Evolutionary conservation across 2,797 vertebrate genomes (phyloP).

Genomic region (Jordanella pulchra): DNA sequence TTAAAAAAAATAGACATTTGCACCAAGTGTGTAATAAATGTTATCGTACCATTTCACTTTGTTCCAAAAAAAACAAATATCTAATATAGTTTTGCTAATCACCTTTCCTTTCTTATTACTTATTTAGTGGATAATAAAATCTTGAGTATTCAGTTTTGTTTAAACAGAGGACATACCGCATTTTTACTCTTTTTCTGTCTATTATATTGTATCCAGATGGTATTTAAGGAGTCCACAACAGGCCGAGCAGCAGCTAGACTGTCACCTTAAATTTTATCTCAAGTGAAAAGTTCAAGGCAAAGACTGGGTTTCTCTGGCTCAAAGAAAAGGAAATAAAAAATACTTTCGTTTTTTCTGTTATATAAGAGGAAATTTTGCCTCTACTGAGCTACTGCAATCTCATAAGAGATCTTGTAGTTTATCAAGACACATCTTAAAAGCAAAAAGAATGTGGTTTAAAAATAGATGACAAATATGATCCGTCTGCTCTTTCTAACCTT

Average conservation of each 20-base stretch:
- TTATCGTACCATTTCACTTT: background rate
- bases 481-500: background rate
- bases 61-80: too few relatives aligned
- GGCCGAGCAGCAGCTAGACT: slow-evolving; percentile 18
- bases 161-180: background rate
- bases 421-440: background rate
- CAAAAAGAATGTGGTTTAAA: slow-evolving; percentile 1
- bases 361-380: background rate
- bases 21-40: background rate
- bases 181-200: background rate
- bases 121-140: background rate
- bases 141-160: background rate
- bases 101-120: slow-evolving; percentile 3
- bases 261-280: slow-evolving; percentile 11
- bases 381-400: background rate
- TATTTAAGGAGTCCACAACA: slow-evolving; percentile 7
- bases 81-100: background rate
- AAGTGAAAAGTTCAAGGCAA: slow-evolving; percentile 30
- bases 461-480: background rate
- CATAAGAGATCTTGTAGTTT: slow-evolving; percentile 1
- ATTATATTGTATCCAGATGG: slow-evolving; percentile 4
- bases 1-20: background rate
- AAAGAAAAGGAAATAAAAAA: slow-evolving; percentile 3
- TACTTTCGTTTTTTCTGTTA: background rate
- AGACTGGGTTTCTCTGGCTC: background rate